Percentiles rank a stretch among this genome's conserved stretches.
Evolutionary conservation across 1,140 invertebrate genomes (phyloP).

Genomic region (Eumeta japonica): DNA sequence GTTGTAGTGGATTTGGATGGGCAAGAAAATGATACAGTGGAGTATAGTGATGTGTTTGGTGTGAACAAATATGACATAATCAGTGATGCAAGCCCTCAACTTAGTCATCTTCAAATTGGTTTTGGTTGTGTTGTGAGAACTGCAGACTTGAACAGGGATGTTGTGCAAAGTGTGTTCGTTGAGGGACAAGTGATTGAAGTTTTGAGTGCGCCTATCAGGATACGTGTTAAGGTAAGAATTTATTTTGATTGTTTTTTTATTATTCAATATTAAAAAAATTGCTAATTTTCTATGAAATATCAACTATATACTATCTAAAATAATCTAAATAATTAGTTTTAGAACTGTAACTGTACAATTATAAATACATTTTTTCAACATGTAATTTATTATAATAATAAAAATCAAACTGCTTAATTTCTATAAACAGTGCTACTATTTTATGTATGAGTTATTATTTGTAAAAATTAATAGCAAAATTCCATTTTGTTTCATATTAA

Average conservation of each 20-base stretch:
- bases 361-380: too few species aligned
- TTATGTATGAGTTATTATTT: too few species aligned
- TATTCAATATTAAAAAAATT: neutral
- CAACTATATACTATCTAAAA: too few species aligned
- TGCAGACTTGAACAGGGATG: constrained; percentile 39
- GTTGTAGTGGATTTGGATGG: constrained; percentile 75
- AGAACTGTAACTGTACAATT: too few species aligned
- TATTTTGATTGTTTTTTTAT: neutral
- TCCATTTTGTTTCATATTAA: too few species aligned
- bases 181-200: constrained; percentile 81
- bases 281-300: neutral
- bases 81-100: constrained; percentile 86
- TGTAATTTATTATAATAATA: too few species aligned
- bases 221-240: constrained; percentile 70
- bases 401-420: too few species aligned
- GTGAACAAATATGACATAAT: constrained; percentile 84
- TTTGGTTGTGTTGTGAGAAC: constrained; percentile 61
- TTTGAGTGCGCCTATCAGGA: constrained; percentile 67
- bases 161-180: constrained; percentile 67
- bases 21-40: constrained; percentile 58
- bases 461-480: too few species aligned
- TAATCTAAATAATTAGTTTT: too few species aligned
- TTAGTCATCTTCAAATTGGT: constrained; percentile 64
- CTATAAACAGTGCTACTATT: too few species aligned
- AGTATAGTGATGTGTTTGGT: constrained; percentile 72